These are phyloP conservation scores for Rhinatrema bivittatum DNA, from an alignment of 2,797 vertebrate genomes.

Conservation along the genomic window DNA sequence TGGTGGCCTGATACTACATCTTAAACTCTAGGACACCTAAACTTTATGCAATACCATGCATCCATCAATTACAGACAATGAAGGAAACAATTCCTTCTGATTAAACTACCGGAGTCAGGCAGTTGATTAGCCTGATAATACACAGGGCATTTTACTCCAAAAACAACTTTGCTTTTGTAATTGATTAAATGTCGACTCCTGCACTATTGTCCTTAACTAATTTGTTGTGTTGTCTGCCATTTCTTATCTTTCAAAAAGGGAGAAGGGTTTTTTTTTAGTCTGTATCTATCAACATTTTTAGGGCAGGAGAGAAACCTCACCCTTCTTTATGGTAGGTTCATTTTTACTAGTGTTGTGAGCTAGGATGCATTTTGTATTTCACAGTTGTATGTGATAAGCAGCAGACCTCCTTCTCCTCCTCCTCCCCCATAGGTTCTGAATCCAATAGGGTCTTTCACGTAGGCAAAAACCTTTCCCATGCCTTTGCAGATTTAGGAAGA, in stretches of 20 bases:
- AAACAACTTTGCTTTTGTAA: constrained; percentile 33
- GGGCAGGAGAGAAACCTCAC: constrained; percentile 15
- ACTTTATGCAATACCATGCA: constrained; percentile 40
- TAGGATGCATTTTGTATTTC: background rate
- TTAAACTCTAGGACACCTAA: constrained; percentile 44
- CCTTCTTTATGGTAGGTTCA: constrained; percentile 14
- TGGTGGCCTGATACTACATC: constrained; percentile 33
- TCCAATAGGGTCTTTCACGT: too few species aligned
- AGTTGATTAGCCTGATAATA: constrained; percentile 55
- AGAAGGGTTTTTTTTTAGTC: constrained; percentile 11
- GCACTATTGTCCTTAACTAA: constrained; percentile 50
- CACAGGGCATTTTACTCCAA: constrained; percentile 36
- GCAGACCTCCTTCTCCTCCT: too few species aligned
- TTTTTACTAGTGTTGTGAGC: constrained; percentile 9
- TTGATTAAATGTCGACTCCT: constrained; percentile 45
- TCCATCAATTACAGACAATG: constrained; percentile 41
- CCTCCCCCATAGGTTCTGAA: constrained; percentile 2
- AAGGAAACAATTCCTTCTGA: constrained; percentile 48
- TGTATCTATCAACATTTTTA: constrained; percentile 35
- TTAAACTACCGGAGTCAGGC: constrained; percentile 33
- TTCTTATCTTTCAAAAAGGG: constrained; percentile 32
- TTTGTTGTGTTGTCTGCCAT: constrained; percentile 43
- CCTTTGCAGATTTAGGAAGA: too few species aligned
- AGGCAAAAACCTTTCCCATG: too few species aligned
- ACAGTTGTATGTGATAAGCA: background rate